Conservation (phyloP, 2,113 vertebrate species). For the Oryzias celebensis region DNA sequence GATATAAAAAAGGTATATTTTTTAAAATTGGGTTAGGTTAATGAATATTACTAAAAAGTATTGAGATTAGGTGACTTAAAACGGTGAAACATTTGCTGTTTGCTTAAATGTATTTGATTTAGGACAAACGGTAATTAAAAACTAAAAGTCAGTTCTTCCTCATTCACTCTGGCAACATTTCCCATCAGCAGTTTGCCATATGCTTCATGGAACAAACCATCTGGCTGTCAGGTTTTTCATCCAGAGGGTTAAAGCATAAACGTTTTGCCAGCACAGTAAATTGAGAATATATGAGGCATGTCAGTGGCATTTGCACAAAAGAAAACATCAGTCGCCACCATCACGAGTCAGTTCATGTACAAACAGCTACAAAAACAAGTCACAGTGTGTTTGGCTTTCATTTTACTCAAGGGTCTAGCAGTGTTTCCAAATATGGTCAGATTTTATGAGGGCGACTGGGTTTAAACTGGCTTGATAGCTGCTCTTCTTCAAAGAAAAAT, state of each 20-base stretch:
- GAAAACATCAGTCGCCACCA: background rate
- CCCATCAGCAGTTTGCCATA: background rate
- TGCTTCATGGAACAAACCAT: background rate
- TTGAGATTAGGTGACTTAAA: no score
- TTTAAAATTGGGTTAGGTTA: no score
- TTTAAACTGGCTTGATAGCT: constrained; percentile 4
- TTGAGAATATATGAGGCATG: background rate
- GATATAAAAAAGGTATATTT: no score
- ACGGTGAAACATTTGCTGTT: no score
- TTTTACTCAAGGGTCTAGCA: no score
- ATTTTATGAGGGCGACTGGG: no score
- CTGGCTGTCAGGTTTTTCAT: background rate
- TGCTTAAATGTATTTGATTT: no score
- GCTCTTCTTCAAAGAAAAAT: constrained; percentile 5
- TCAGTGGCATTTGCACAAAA: background rate
- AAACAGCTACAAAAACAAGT: background rate
- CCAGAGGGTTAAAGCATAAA: background rate
- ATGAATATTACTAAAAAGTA: no score
- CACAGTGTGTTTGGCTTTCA: background rate
- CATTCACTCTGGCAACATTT: background rate
- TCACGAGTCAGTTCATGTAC: background rate
- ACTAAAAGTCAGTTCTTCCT: background rate
- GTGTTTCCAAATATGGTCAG: no score
- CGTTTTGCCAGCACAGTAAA: background rate
- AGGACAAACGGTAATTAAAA: background rate